phyloP scores from a whole-genome alignment of 2,113 vertebrate species.

The Chaetorhynchus papuensis region DNA sequence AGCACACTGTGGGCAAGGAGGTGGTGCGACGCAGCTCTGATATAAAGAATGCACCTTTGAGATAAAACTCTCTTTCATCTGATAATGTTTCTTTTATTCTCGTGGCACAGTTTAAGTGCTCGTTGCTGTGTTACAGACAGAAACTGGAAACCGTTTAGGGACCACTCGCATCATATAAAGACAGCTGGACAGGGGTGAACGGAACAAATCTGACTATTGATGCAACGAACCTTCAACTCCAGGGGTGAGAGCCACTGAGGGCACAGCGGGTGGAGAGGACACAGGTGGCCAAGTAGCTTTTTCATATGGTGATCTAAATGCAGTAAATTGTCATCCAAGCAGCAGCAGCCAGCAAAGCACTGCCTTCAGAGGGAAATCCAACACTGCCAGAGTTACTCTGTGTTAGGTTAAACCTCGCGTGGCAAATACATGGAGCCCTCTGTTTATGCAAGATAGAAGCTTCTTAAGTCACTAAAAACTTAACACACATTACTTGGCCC shows the following conservation, averaged over 20 bases:
- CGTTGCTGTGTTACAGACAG: slow-evolving; percentile 49
- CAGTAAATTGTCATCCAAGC: slow-evolving; percentile 42
- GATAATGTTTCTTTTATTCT: slow-evolving; percentile 21
- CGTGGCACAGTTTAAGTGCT: slow-evolving; percentile 54
- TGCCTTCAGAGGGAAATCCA: slow-evolving; percentile 14
- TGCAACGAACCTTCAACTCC: slow-evolving; percentile 5
- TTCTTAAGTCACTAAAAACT: slow-evolving; percentile 35
- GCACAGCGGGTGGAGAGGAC: not conserved
- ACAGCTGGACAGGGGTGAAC: slow-evolving; percentile 42
- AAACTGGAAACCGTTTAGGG: slow-evolving; percentile 67
- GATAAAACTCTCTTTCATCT: slow-evolving; percentile 1
- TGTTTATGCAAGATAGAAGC: slow-evolving; percentile 50
- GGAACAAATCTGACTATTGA: slow-evolving; percentile 26
- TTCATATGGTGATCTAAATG: slow-evolving; percentile 39
- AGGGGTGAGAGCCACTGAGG: not conserved
- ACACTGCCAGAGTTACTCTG: not conserved
- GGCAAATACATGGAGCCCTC: not conserved
- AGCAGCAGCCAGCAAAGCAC: slow-evolving; percentile 57
- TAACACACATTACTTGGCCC: slow-evolving; percentile 42
- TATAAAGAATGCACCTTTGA: slow-evolving; percentile 52
- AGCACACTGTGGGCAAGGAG: slow-evolving; percentile 68
- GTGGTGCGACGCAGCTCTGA: slow-evolving; percentile 57
- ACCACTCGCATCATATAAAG: slow-evolving; percentile 33
- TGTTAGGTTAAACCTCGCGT: accelerated
- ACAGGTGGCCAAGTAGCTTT: slow-evolving; percentile 28